A percentile compares a stretch with the other conserved stretches of the same genome.
Conservation (phyloP, 2,888 invertebrate genomes). For the Drosophila ochracea region DNA sequence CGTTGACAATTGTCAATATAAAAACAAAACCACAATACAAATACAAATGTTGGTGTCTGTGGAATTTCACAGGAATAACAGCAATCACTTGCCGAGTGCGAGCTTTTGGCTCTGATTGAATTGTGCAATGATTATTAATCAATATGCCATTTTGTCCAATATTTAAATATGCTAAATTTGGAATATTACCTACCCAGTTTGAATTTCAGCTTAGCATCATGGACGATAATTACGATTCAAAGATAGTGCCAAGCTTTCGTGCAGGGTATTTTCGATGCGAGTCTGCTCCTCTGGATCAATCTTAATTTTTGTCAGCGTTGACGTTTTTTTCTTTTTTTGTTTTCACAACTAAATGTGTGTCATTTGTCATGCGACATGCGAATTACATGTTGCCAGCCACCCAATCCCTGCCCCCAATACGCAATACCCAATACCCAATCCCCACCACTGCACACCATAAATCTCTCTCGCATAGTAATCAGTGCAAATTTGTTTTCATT, state of each 20-base stretch:
- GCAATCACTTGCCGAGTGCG: background rate
- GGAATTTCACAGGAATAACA: background rate
- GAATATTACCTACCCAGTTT: background rate
- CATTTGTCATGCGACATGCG: constrained; percentile 52
- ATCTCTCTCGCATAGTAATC: constrained; percentile 33
- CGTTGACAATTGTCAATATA: background rate
- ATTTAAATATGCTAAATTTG: background rate
- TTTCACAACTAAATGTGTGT: constrained; percentile 37
- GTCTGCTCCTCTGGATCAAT: background rate
- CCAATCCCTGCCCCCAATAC: background rate
- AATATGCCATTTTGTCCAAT: background rate
- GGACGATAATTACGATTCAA: background rate
- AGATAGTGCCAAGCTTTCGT: background rate
- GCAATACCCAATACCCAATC: background rate
- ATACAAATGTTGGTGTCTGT: background rate
- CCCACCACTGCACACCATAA: constrained; percentile 4
- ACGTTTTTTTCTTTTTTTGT: constrained; percentile 33
- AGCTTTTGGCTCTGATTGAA: background rate
- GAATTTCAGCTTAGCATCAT: background rate
- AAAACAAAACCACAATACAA: background rate
- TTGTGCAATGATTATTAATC: background rate
- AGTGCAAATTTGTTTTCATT: constrained; percentile 53
- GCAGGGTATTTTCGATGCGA: background rate
- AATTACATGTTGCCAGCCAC: constrained; percentile 30
- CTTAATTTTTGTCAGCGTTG: constrained; percentile 32